Conservation (phyloP, 1,140 invertebrate species). For the Linepithema humile region DNA sequence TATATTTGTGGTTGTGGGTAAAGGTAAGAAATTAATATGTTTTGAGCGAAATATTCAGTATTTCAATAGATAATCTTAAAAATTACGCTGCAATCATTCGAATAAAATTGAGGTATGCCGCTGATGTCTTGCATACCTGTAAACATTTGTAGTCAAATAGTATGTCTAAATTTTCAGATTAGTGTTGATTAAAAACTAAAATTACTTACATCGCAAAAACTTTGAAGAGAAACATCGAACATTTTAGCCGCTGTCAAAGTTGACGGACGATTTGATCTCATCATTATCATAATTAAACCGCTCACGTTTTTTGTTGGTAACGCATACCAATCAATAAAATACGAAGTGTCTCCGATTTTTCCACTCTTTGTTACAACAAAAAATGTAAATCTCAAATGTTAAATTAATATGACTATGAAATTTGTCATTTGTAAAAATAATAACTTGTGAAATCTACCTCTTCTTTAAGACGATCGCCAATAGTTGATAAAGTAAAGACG, state of each 20-base stretch:
- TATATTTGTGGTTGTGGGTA: background rate
- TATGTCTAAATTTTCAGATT: background rate
- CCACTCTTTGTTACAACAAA: slow-evolving; percentile 62
- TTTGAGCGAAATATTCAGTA: background rate
- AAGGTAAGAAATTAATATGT: background rate
- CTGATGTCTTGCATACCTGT: slow-evolving; percentile 76
- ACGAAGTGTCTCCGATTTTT: slow-evolving; percentile 66
- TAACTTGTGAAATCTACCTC: slow-evolving; percentile 61
- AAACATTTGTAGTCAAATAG: background rate
- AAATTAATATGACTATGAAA: background rate
- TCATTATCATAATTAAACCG: slow-evolving; percentile 71
- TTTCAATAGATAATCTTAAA: background rate
- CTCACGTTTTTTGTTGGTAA: slow-evolving; percentile 67
- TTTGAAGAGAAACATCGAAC: slow-evolving; percentile 73
- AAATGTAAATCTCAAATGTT: background rate
- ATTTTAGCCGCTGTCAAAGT: slow-evolving; percentile 73
- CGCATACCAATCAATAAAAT: slow-evolving; percentile 71
- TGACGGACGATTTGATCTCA: slow-evolving; percentile 65
- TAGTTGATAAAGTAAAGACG: slow-evolving; percentile 74
- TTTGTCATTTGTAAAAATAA: background rate
- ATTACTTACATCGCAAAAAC: slow-evolving; percentile 72
- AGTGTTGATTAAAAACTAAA: background rate
- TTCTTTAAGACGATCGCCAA: slow-evolving; percentile 76
- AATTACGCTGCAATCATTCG: slow-evolving; percentile 62
- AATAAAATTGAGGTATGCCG: slow-evolving; percentile 77